Percentiles rank a stretch among this genome's conserved stretches.
These are phyloP conservation scores for Synchiropus splendidus DNA, from an alignment of 2,113 vertebrate species.

Conservation along the genomic window DNA sequence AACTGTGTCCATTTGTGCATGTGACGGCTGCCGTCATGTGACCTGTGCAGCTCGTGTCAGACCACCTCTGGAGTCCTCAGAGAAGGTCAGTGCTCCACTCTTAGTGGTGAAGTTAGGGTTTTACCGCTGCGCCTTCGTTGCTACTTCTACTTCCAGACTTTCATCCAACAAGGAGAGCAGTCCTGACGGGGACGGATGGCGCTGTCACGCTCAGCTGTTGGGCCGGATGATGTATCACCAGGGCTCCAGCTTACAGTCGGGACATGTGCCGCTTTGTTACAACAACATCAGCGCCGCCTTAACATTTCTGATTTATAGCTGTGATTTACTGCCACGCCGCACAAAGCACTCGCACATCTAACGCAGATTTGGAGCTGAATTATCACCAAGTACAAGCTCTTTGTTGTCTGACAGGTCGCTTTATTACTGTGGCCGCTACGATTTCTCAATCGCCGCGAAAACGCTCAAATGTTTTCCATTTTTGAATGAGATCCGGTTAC, in stretches of 20 bases:
- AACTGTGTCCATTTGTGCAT: conserved; percentile 28
- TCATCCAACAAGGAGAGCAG: conserved; percentile 1
- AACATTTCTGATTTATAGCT: conserved; percentile 32
- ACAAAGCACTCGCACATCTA: conserved; percentile 6
- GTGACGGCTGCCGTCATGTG: conserved; percentile 21
- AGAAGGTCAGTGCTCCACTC: conserved; percentile 20
- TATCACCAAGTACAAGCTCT: neutral
- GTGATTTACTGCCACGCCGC: conserved; percentile 15
- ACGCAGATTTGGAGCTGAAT: conserved; percentile 12
- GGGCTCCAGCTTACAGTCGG: conserved; percentile 22
- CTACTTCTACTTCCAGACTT: too few relatives aligned
- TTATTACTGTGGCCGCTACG: too few relatives aligned
- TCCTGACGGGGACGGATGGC: conserved; percentile 34
- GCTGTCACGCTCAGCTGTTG: conserved; percentile 54
- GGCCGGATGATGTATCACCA: conserved; percentile 38
- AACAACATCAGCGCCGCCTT: conserved; percentile 26
- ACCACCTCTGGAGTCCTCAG: conserved; percentile 31
- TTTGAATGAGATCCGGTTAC: too few relatives aligned
- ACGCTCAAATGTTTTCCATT: too few relatives aligned
- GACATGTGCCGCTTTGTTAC: conserved; percentile 40
- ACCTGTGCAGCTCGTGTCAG: conserved; percentile 20
- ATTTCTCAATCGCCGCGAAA: too few relatives aligned
- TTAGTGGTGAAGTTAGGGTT: too few relatives aligned
- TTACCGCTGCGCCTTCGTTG: too few relatives aligned
- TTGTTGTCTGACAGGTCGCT: conserved; percentile 1